Evolutionary conservation across 2,113 vertebrate species (phyloP).

Genomic region (Urocolius indicus): DNA sequence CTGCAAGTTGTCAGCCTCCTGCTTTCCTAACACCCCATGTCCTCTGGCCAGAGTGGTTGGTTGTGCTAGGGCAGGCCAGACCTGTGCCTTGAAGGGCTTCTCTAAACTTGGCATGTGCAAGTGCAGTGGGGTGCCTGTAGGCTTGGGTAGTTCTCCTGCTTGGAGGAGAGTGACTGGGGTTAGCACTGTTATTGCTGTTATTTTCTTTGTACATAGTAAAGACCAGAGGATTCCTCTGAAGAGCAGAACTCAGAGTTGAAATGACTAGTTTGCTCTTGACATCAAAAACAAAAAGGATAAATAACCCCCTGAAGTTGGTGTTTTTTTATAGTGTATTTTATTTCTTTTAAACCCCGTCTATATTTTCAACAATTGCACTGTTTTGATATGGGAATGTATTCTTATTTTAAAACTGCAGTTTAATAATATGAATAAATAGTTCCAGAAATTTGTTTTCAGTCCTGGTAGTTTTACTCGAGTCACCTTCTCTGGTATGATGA

Average conservation of each 20-base stretch:
- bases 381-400: not conserved
- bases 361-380: not conserved
- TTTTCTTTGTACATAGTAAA: not conserved
- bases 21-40: not conserved
- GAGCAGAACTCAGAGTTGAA: not conserved
- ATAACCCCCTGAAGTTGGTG: not conserved
- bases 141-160: not conserved
- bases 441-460: not conserved
- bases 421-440: not conserved
- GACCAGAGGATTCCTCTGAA: not conserved
- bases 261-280: not conserved
- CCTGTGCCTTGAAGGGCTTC: not conserved
- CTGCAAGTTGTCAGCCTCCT: not conserved
- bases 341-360: not conserved
- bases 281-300: not conserved
- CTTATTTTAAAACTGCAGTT: not conserved
- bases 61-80: not conserved
- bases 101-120: not conserved
- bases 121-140: accelerated
- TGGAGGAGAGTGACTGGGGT: not conserved
- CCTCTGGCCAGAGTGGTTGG: accelerated
- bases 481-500: not conserved
- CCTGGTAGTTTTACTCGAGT: not conserved
- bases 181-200: not conserved
- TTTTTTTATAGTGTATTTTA: not conserved